Conservation (phyloP, 2,113 vertebrate species). For the Calcarius ornatus region DNA sequence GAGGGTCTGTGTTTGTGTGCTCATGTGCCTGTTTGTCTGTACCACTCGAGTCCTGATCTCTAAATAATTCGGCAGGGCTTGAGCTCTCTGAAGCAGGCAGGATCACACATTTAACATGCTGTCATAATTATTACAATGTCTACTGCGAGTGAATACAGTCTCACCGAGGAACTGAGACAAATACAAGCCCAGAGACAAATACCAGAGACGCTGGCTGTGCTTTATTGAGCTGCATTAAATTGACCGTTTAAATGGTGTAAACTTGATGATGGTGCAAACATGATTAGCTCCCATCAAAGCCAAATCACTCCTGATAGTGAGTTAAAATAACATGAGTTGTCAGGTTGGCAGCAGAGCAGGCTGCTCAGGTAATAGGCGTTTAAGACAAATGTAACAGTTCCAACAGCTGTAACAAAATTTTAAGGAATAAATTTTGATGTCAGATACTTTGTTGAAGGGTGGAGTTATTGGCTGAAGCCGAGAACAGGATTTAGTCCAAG, state of each 20-base stretch:
- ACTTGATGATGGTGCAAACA: conserved; percentile 50
- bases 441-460: background rate
- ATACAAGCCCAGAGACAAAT: background rate
- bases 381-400: background rate
- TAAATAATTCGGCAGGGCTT: background rate
- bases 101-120: background rate
- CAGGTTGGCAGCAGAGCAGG: background rate
- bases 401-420: background rate
- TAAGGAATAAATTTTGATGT: background rate
- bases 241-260: conserved; percentile 44
- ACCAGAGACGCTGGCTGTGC: background rate
- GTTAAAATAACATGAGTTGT: background rate
- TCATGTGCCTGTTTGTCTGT: background rate
- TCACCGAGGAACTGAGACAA: conserved; percentile 1
- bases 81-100: background rate
- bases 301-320: conserved; percentile 31
- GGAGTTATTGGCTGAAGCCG: background rate
- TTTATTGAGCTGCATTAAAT: conserved; percentile 35
- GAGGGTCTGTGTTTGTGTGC: background rate
- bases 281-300: conserved; percentile 47
- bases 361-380: background rate
- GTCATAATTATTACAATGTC: background rate
- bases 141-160: background rate
- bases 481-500: background rate
- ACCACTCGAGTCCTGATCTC: background rate